phyloP scores from a whole-genome alignment of 2,113 vertebrate species.

The Silurus glanis region DNA sequence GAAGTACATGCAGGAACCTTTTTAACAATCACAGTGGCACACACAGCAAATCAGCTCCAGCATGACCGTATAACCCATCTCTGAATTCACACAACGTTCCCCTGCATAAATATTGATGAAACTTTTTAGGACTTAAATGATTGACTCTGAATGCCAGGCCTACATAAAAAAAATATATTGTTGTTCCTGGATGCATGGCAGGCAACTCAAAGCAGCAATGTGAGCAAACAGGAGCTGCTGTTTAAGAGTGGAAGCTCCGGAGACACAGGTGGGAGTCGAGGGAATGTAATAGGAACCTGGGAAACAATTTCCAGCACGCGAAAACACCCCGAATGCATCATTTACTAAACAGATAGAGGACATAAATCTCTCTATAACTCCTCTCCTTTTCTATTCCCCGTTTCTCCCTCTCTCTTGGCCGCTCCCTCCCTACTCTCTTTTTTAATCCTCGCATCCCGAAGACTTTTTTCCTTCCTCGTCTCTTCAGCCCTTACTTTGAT shows the following conservation, averaged over 20 bases:
- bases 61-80: no score
- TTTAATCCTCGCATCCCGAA: background rate
- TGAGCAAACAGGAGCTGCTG: background rate
- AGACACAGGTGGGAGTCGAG: slow-evolving; percentile 52
- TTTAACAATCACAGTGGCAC: no score
- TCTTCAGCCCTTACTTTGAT: slow-evolving; percentile 15
- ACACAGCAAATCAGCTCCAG: background rate
- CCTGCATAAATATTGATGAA: background rate
- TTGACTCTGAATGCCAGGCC: no score
- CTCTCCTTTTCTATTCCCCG: background rate
- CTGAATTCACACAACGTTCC: background rate
- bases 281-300: slow-evolving; percentile 48
- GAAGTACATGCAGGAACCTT: background rate
- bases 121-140: background rate
- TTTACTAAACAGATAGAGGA: slow-evolving; percentile 55
- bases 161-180: background rate
- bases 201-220: background rate
- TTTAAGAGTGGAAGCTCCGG: slow-evolving; percentile 9
- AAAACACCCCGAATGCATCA: slow-evolving; percentile 52
- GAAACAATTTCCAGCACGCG: slow-evolving; percentile 48
- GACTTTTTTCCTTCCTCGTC: background rate
- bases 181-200: background rate
- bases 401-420: background rate
- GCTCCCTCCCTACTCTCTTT: background rate
- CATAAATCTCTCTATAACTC: slow-evolving; percentile 54